phyloP scores from a whole-genome alignment of 2,113 vertebrate genomes.

The Oryzias javanicus region DNA sequence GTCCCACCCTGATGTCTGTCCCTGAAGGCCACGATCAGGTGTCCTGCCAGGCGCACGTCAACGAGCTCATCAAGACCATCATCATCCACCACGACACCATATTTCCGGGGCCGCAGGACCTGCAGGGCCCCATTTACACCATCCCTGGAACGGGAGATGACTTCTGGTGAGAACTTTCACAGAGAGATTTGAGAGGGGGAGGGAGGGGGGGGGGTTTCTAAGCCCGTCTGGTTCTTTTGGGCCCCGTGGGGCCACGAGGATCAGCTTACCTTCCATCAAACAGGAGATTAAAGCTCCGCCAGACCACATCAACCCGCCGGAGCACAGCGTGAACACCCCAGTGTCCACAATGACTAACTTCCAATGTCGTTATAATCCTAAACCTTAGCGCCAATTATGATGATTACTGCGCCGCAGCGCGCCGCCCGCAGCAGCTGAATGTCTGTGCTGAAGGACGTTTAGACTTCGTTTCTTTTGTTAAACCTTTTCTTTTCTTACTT shows the following conservation, averaged over 20 bases:
- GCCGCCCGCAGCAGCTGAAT: slow-evolving; percentile 7
- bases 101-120: slow-evolving; percentile 86
- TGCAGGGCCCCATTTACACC: slow-evolving; percentile 90
- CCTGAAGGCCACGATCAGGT: slow-evolving; percentile 96
- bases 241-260: slow-evolving; percentile 40
- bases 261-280: slow-evolving; percentile 62
- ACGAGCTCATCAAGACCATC: slow-evolving; percentile 98
- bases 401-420: slow-evolving; percentile 26
- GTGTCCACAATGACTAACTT: slow-evolving; percentile 26
- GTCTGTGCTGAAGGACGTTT: slow-evolving; percentile 10
- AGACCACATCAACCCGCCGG: slow-evolving; percentile 33
- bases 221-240: slow-evolving; percentile 26
- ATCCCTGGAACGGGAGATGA: slow-evolving; percentile 84
- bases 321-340: slow-evolving; percentile 23
- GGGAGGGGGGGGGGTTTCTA: slow-evolving; percentile 7
- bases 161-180: slow-evolving; percentile 85
- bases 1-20: slow-evolving; percentile 96
- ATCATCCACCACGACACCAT: slow-evolving; percentile 95
- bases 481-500: background rate
- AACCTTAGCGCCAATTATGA: slow-evolving; percentile 24
- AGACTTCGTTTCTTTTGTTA: slow-evolving; percentile 3
- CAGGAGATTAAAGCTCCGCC: slow-evolving; percentile 49
- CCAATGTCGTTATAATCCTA: slow-evolving; percentile 33
- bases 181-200: slow-evolving; percentile 35
- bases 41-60: slow-evolving; percentile 97